Evolutionary conservation across 2,797 vertebrate species (phyloP).

Genomic region (Vespertilio murinus): DNA sequence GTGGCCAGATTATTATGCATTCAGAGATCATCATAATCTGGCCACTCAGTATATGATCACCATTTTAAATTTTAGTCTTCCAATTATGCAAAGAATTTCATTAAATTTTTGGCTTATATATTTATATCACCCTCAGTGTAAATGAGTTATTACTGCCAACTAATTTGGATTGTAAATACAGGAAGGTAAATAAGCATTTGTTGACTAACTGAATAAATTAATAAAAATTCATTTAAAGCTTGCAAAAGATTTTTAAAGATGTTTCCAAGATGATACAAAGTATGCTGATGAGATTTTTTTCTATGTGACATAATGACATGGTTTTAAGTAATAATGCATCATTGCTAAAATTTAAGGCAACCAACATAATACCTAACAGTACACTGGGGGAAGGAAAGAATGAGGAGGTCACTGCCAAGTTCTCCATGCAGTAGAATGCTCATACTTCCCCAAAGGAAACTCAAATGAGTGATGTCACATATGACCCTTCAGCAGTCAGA

Average conservation of each 20-base stretch:
- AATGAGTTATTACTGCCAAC: slow-evolving; percentile 59
- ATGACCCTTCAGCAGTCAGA: not conserved
- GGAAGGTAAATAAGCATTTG: slow-evolving; percentile 58
- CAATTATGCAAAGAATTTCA: slow-evolving; percentile 65
- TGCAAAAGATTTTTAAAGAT: slow-evolving; percentile 43
- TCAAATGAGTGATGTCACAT: not conserved
- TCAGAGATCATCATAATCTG: too few relatives aligned
- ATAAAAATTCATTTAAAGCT: slow-evolving; percentile 53
- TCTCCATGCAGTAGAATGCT: not conserved
- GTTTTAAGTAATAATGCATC: slow-evolving; percentile 17
- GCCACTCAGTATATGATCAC: not conserved
- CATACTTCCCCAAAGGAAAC: not conserved
- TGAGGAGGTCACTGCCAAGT: not conserved
- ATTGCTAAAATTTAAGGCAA: slow-evolving; percentile 39
- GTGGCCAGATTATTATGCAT: too few relatives aligned
- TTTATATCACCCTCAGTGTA: slow-evolving; percentile 52
- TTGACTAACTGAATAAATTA: slow-evolving; percentile 54
- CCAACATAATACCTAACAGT: not conserved
- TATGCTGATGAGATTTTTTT: slow-evolving; percentile 10
- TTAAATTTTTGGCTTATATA: slow-evolving; percentile 60
- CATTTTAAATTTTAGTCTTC: slow-evolving; percentile 54
- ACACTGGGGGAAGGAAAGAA: not conserved
- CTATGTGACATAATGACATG: not conserved
- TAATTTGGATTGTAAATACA: slow-evolving; percentile 68
- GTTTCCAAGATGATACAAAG: slow-evolving; percentile 23